A percentile compares a stretch with the other conserved stretches of the same genome.
phyloP scores from a whole-genome alignment of 2,797 vertebrate genomes.

The Sebastes variabilis region DNA sequence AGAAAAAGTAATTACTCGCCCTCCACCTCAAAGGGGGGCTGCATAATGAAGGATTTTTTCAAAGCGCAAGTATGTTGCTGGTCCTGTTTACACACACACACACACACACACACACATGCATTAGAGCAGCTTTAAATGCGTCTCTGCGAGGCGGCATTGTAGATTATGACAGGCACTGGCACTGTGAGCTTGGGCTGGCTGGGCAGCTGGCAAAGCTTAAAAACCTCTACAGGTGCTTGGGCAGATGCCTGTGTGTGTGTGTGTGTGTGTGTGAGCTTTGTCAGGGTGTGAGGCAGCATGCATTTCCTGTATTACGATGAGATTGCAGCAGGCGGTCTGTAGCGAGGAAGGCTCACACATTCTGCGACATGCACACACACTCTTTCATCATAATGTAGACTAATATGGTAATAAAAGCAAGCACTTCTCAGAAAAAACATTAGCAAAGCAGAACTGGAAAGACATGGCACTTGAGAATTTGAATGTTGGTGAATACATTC shows the following conservation, averaged over 20 bases:
- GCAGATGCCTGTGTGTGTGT: slow-evolving; percentile 40
- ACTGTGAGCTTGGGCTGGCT: slow-evolving; percentile 24
- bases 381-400: slow-evolving; percentile 66
- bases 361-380: slow-evolving; percentile 28
- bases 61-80: slow-evolving; percentile 28
- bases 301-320: slow-evolving; percentile 70
- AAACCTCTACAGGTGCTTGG: slow-evolving; percentile 69
- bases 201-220: slow-evolving; percentile 57
- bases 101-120: not conserved
- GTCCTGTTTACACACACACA: slow-evolving; percentile 8
- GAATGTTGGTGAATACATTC: slow-evolving; percentile 50
- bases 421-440: slow-evolving; percentile 32
- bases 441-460: slow-evolving; percentile 31
- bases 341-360: slow-evolving; percentile 34
- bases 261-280: not conserved
- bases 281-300: slow-evolving; percentile 64
- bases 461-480: slow-evolving; percentile 33
- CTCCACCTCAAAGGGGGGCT: slow-evolving; percentile 40
- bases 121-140: slow-evolving; percentile 34
- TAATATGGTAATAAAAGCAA: slow-evolving; percentile 66
- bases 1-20: slow-evolving; percentile 58
- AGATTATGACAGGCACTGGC: slow-evolving; percentile 47
- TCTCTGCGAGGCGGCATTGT: slow-evolving; percentile 21
- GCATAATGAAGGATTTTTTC: slow-evolving; percentile 54
- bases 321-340: slow-evolving; percentile 67